phyloP scores from a whole-genome alignment of 2,888 invertebrate species.

The Willowsia nigromaculata region DNA sequence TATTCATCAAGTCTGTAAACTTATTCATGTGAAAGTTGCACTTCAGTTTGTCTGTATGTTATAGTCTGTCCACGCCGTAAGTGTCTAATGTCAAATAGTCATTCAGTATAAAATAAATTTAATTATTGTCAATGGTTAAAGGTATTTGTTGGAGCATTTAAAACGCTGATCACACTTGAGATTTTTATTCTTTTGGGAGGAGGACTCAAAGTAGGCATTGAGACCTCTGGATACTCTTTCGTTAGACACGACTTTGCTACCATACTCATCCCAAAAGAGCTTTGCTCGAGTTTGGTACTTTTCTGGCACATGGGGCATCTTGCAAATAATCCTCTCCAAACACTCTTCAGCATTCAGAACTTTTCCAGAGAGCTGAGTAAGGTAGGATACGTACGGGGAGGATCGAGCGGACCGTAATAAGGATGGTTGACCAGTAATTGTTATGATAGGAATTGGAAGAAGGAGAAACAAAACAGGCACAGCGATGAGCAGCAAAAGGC shows the following conservation, averaged over 20 bases:
- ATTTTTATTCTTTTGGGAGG: conserved; percentile 71
- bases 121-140: conserved; percentile 57
- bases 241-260: conserved; percentile 69
- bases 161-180: conserved; percentile 77
- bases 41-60: background rate
- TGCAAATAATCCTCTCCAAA: conserved; percentile 76
- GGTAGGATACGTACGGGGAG: conserved; percentile 60
- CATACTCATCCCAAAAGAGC: conserved; percentile 76
- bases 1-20: background rate
- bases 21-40: no score
- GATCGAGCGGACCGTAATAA: conserved; percentile 30
- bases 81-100: conserved; percentile 2
- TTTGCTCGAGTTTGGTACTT: conserved; percentile 75
- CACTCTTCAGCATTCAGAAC: conserved; percentile 78
- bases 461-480: conserved; percentile 75
- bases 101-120: background rate
- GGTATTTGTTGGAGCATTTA: conserved; percentile 77
- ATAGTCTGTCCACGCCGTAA: background rate
- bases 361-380: conserved; percentile 73
- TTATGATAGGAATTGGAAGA: conserved; percentile 77
- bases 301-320: conserved; percentile 76
- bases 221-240: conserved; percentile 73
- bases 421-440: conserved; percentile 60
- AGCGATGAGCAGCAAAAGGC: conserved; percentile 73
- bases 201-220: conserved; percentile 75